Conservation (phyloP, 2,113 vertebrate species). For the Heterotilapia buettikoferi region DNA sequence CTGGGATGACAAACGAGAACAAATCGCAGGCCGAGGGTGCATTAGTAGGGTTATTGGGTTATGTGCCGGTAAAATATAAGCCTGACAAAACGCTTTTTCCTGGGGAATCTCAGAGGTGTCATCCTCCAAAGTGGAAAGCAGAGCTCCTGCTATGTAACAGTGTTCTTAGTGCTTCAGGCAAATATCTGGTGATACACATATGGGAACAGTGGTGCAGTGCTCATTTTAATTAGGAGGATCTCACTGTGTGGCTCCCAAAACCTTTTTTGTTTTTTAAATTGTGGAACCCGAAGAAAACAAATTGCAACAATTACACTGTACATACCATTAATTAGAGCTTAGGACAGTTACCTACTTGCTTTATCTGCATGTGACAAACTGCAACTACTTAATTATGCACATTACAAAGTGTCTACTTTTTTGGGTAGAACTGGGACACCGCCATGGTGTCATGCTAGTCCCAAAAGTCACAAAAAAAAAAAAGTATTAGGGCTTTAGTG, state of each 20-base stretch:
- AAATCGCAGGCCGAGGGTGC: constrained; percentile 40
- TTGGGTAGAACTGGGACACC: constrained; percentile 5
- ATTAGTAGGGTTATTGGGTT: constrained; percentile 48
- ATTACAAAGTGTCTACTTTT: not conserved
- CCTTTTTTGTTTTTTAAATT: not conserved
- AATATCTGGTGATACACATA: not conserved
- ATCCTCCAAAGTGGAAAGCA: constrained; percentile 23
- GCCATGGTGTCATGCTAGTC: not conserved
- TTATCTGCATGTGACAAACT: not conserved
- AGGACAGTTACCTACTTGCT: not conserved
- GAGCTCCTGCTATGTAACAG: not conserved
- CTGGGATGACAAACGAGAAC: constrained; percentile 54
- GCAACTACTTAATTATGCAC: not conserved
- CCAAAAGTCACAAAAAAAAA: not conserved
- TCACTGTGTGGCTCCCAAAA: not conserved
- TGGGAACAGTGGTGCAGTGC: not conserved
- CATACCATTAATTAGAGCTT: not conserved
- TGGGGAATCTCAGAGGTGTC: constrained; percentile 30
- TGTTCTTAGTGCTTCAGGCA: not conserved
- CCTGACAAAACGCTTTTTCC: constrained; percentile 40
- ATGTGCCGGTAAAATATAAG: constrained; percentile 33
- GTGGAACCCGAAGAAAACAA: not conserved
- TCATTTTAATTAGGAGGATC: constrained; percentile 24
- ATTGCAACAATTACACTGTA: not conserved
- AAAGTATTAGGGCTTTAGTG: not conserved